Evolutionary conservation across 1,140 invertebrate species (phyloP), one percentile per base, ranked within the genome.

Genomic region (Proales similis): DNA sequence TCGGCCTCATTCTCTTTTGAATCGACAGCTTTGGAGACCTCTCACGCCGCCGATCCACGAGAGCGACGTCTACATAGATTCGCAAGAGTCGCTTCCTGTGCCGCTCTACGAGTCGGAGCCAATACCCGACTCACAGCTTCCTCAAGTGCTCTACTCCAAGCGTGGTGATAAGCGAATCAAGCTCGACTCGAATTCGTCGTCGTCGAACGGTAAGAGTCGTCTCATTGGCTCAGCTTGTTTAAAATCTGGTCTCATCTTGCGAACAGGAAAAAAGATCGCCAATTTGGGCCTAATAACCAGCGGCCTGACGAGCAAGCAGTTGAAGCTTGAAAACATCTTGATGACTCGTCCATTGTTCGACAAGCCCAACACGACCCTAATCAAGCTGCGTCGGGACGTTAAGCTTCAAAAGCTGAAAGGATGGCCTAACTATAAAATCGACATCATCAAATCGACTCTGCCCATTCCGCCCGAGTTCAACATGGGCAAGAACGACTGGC

Each of bases 1-100:
- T 20, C 39, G 7, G n/a, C 2, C 36, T 27, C 64, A 14, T 57
- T 36, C 46, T 32, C 36, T 24, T 61, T n/a, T 65, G 51, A 67
- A 24, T 53, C 68, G 69, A 65, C 75, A 93, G 90, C 83, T 93
- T 80, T 95, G 90, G 89, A 85, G 86, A 67, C 91, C 90, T 63
- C 90, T 90, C 61, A 93, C 90, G 11, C 90, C 90, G 64, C 90
- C 90, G 4, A 84, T 86, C 70, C 85, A 86, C 72, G 87, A 91
- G 66, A 85, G 84, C 71, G 90, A 94, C 73, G 82, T 91, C 7
- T 93, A 92, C 77, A 83, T 92, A 63, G 90, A 94, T 73, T 14
- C 17, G 0, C 9, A 57, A 30, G 51, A 57, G 5, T 17, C 82
- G 84, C 67, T 84, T 85, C 43, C 71, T 89, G 68, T 80, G 82